phyloP scores from a whole-genome alignment of 2,888 invertebrate species.

The Leucoma salicis region DNA sequence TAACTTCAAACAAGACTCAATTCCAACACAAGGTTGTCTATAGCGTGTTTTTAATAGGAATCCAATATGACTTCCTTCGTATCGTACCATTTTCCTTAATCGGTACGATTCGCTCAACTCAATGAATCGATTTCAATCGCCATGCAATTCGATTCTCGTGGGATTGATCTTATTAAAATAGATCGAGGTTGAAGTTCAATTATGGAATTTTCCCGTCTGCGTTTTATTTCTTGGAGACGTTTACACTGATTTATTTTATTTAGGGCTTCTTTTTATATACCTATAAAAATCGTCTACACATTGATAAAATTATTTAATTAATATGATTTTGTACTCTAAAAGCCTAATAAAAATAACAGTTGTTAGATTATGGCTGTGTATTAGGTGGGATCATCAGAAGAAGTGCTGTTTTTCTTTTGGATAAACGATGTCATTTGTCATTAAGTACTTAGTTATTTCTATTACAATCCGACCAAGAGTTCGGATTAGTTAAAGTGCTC shows the following conservation, averaged over 20 bases:
- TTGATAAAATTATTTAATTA: background rate
- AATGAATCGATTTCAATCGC: slow-evolving; percentile 27
- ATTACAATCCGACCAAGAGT: too few species aligned
- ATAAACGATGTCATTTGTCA: too few species aligned
- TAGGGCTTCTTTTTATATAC: background rate
- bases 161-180: slow-evolving; percentile 25
- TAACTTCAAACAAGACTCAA: slow-evolving; percentile 9
- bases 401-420: too few species aligned
- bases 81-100: slow-evolving; percentile 31
- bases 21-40: slow-evolving; percentile 12
- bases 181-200: slow-evolving; percentile 24
- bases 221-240: slow-evolving; percentile 9
- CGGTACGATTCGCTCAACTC: slow-evolving; percentile 26
- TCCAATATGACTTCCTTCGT: slow-evolving; percentile 27
- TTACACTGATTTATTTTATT: slow-evolving; percentile 5
- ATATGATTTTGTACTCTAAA: background rate
- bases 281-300: background rate
- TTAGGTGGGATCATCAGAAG: too few species aligned
- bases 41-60: slow-evolving; percentile 30
- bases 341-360: too few species aligned
- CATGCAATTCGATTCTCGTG: slow-evolving; percentile 26
- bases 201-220: slow-evolving; percentile 12
- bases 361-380: too few species aligned
- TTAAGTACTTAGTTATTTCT: too few species aligned
- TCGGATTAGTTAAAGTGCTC: too few species aligned